Evolutionary conservation across 2,888 invertebrate genomes (phyloP).

Genomic region (Teleiodes luculella): DNA sequence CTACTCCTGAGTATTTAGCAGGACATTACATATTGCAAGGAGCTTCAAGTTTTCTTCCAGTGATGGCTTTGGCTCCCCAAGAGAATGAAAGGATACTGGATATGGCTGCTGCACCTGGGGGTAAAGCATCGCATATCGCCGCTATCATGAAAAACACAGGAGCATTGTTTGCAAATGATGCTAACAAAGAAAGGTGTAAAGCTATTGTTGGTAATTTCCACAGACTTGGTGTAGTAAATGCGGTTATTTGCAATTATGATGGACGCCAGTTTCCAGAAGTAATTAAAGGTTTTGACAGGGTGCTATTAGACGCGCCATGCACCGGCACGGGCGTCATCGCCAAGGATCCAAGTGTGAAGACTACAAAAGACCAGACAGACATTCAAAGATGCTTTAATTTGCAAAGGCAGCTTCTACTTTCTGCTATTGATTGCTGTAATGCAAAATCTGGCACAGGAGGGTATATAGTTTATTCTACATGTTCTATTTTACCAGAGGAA

Average conservation of each 20-base stretch:
- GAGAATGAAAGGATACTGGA: slow-evolving; percentile 96
- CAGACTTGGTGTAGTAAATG: slow-evolving; percentile 95
- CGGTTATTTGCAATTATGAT: slow-evolving; percentile 92
- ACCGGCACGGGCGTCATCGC: slow-evolving; percentile 98
- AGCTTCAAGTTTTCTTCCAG: slow-evolving; percentile 97
- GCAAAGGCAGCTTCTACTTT: slow-evolving; percentile 93
- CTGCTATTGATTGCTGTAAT: slow-evolving; percentile 98
- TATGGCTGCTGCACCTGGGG: slow-evolving; percentile 99
- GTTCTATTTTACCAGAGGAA: slow-evolving; percentile 98
- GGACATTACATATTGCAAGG: slow-evolving; percentile 99
- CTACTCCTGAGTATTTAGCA: slow-evolving; percentile 99
- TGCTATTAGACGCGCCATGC: slow-evolving; percentile 98
- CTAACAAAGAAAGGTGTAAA: slow-evolving; percentile 91
- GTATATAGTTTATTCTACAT: slow-evolving; percentile 98
- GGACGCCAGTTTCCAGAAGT: slow-evolving; percentile 91
- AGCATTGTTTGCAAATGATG: slow-evolving; percentile 96
- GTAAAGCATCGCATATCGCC: slow-evolving; percentile 98
- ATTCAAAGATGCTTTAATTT: slow-evolving; percentile 94
- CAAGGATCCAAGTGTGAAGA: slow-evolving; percentile 98
- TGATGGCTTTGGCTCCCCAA: slow-evolving; percentile 98
- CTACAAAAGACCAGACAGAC: slow-evolving; percentile 92
- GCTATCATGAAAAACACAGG: slow-evolving; percentile 99
- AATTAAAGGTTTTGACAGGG: slow-evolving; percentile 95
- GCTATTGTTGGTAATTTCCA: slow-evolving; percentile 98
- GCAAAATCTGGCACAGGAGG: slow-evolving; percentile 95